Evolutionary conservation across 2,113 vertebrate genomes (phyloP), one percentile per base, ranked within the genome.

Genomic region (Protobothrops mucrosquamatus): DNA sequence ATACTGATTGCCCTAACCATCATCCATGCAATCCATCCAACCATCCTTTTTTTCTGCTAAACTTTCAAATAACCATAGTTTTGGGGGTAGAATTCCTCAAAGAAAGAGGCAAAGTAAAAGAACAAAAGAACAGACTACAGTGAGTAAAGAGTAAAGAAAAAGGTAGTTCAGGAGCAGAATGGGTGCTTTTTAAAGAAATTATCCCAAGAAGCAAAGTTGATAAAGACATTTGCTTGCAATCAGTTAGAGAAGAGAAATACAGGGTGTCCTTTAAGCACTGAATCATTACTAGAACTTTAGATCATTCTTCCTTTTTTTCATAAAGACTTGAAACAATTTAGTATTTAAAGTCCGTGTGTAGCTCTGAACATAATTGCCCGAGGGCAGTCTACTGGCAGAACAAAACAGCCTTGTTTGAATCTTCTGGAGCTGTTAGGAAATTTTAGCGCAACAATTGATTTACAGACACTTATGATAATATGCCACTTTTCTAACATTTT

Each of bases 401-500:
- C 56, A 93, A 92, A 93, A 86, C 87, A 89, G 39, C 74, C 51
- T 93, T 94, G 92, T 93, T 85, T 85, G 85, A 81, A 52, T 88
- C 26, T 90, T 92, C 56, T 69, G 0, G 2, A 6, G 69, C 89
- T 93, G 34, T 88, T 88, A 4, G 20, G 0, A 6, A 10, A 4
- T 4, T 91, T 86, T 26, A 85, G 0, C 0, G 52, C 89, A 96
- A 97, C 96, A 97, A 96, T 95, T 0, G 51, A 52, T 87, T 93
- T 96, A 97, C 93, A 97, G 96, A 96, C 46, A 91, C 34, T 81
- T 96, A 95, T 97, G 96, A 90, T 96, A 97, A 97, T 97, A 94
- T 96, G 96, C 95, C 96, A 97, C 96, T 96, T 96, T 91, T 87
- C 94, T 26, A 95, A 96, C 95, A 96, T 96, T 95, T 61, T 92